A percentile compares a stretch with the other conserved stretches of the same genome.
phyloP scores from a whole-genome alignment of 1,140 invertebrate genomes.

The Solenopsis fugax region DNA sequence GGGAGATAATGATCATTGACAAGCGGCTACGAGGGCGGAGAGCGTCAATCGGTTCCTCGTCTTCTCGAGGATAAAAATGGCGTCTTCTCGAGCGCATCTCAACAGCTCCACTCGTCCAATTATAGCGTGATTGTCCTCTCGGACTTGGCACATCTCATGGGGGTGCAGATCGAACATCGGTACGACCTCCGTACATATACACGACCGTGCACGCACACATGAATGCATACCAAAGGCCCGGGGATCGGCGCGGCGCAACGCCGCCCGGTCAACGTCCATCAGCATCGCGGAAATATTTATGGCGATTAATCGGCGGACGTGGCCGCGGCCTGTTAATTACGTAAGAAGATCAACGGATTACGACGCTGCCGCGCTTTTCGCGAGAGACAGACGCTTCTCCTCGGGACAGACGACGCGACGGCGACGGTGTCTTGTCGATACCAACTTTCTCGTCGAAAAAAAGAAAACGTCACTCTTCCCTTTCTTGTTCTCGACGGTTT shows the following conservation, averaged over 20 bases:
- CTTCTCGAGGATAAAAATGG: slow-evolving; percentile 63
- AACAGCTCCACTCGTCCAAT: slow-evolving; percentile 83
- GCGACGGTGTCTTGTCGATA: not conserved
- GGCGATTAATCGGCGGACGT: slow-evolving; percentile 64
- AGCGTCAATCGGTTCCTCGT: slow-evolving; percentile 75
- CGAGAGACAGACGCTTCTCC: slow-evolving; percentile 39
- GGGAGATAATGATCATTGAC: slow-evolving; percentile 45
- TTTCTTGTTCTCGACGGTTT: not conserved
- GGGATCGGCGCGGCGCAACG: slow-evolving; percentile 40
- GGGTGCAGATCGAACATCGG: slow-evolving; percentile 80
- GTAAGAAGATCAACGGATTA: slow-evolving; percentile 79
- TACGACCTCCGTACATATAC: slow-evolving; percentile 38
- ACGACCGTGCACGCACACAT: slow-evolving; percentile 15
- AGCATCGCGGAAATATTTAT: slow-evolving; percentile 75
- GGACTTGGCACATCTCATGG: slow-evolving; percentile 77
- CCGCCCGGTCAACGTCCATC: slow-evolving; percentile 64
- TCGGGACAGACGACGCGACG: not conserved
- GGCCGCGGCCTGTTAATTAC: slow-evolving; percentile 70
- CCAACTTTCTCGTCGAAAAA: not conserved
- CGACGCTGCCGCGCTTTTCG: slow-evolving; percentile 50
- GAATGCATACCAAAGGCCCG: slow-evolving; percentile 36
- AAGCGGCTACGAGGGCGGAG: slow-evolving; percentile 76
- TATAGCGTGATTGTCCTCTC: slow-evolving; percentile 82
- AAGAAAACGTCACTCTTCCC: not conserved
- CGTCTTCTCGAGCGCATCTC: slow-evolving; percentile 77